Base-by-base conservation (phyloP, 2,888 invertebrate species). In the Barypeithes pellucidus region DNA sequence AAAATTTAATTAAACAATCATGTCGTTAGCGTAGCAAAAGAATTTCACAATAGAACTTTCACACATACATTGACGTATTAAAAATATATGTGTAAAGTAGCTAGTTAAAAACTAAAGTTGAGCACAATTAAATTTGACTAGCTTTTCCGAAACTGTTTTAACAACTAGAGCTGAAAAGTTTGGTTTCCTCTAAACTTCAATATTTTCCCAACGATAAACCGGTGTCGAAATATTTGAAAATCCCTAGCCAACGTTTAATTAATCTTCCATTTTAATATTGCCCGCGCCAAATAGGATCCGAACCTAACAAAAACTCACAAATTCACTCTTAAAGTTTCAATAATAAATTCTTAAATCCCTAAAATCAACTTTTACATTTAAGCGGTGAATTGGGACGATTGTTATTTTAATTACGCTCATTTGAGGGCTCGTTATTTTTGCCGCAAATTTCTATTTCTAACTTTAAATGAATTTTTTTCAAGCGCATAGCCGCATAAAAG, bases 381-480 rank as follows among this genome's bases (percentile, higher is more conserved):
- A 72, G 72, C 61, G 39, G 22, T 43, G 67, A 41, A 72, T 67
- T 72, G 22, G 67, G 54, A 74, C 79, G 79, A 79, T 79, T 79
- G 80, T 81, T 80, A 80, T 82, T 82, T 83, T 82, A 83, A 83
- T 82, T 80, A 82, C 77, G 76, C 79, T 79, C 80, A 80, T 82
- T 82, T 82, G 77, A 80, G 76, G 80, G 77, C 79, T 80, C 81
- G 81, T 82, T 82, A 82, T 80, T 82, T 81, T 80, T 76, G 76
- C 77, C 78, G 75, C 77, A 79, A 80, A 77, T 70, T 39, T 33
- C 70, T 57, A 66, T 66, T 43, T 57, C 18, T 39, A 66, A 52
- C 41, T 66, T 66, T 66, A 52, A 66, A 52, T 50, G 36, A 66
- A 52, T 39, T 50, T 54, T 54, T 52, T 43, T 67, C 41, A 2